Evolutionary conservation across 1,140 invertebrate genomes (phyloP).

Genomic region (Heliconius congener): DNA sequence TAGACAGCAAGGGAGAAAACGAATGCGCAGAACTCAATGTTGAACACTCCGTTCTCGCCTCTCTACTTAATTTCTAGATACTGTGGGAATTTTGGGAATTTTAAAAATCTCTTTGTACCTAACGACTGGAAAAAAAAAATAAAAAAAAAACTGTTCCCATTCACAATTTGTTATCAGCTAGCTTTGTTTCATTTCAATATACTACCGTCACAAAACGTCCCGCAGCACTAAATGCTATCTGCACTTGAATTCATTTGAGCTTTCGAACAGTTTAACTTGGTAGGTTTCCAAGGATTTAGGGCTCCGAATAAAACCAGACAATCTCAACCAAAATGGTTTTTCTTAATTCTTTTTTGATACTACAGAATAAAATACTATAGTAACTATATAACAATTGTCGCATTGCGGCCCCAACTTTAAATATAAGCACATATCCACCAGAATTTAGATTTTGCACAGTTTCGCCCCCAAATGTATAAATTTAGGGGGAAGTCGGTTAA

Average conservation of each 20-base stretch:
- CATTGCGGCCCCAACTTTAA: constrained; percentile 32
- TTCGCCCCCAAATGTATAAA: not conserved
- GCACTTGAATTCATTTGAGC: constrained; percentile 35
- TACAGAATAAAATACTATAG: not conserved
- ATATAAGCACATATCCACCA: constrained; percentile 18
- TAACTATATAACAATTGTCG: constrained; percentile 35
- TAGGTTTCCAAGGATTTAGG: constrained; percentile 42
- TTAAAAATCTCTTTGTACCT: no score
- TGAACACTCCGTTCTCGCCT: not conserved
- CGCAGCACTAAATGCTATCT: constrained; percentile 25
- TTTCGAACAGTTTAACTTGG: constrained; percentile 40
- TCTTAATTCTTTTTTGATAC: constrained; percentile 35
- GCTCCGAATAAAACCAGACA: constrained; percentile 37
- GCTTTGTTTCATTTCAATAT: constrained; percentile 24
- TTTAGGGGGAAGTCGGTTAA: constrained; percentile 29
- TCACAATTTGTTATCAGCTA: not conserved
- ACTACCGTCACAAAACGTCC: constrained; percentile 27
- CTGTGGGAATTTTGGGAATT: not conserved
- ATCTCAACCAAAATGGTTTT: constrained; percentile 32
- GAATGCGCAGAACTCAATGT: not conserved
- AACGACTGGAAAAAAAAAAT: no score
- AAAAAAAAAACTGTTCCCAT: not conserved
- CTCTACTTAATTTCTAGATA: not conserved
- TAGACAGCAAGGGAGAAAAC: no score
- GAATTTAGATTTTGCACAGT: not conserved